Evolutionary conservation across 2,888 invertebrate genomes (phyloP).

Genomic region (Lasioglossum villosulum): DNA sequence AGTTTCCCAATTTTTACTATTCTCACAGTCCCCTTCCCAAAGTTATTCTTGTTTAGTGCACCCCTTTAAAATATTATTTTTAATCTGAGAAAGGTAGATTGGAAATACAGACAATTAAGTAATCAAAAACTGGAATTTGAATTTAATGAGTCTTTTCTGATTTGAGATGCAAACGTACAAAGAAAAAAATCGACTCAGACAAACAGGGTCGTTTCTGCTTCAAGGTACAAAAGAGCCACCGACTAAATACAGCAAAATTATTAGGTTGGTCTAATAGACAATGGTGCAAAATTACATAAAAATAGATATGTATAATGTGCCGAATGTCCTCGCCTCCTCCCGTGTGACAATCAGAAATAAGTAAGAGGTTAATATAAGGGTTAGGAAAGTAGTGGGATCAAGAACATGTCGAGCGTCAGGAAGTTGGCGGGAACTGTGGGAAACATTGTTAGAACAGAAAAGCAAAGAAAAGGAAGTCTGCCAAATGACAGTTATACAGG

Average conservation of each 20-base stretch:
- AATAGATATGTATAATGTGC: not conserved
- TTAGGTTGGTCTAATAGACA: not conserved
- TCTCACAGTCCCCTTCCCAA: too few species aligned
- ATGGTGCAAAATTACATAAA: not conserved
- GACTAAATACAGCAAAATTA: not conserved
- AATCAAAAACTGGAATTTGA: not conserved
- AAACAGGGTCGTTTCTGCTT: not conserved
- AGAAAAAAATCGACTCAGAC: not conserved
- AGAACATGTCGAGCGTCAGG: not conserved
- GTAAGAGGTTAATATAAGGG: not conserved
- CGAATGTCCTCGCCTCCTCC: not conserved
- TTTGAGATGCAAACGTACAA: not conserved
- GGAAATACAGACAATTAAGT: not conserved
- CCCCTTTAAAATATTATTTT: not conserved
- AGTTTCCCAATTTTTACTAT: too few species aligned
- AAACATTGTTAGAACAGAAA: not conserved
- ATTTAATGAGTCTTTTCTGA: not conserved
- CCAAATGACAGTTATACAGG: not conserved
- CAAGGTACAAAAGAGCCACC: not conserved
- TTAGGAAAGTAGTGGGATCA: not conserved
- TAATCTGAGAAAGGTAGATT: not conserved
- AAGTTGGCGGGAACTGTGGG: constrained; percentile 5
- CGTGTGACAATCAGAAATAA: not conserved
- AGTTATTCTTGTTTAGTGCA: not conserved
- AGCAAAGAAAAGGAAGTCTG: not conserved